Base-by-base conservation (phyloP, 2,888 invertebrate genomes). In the Eupithecia inturbata region DNA sequence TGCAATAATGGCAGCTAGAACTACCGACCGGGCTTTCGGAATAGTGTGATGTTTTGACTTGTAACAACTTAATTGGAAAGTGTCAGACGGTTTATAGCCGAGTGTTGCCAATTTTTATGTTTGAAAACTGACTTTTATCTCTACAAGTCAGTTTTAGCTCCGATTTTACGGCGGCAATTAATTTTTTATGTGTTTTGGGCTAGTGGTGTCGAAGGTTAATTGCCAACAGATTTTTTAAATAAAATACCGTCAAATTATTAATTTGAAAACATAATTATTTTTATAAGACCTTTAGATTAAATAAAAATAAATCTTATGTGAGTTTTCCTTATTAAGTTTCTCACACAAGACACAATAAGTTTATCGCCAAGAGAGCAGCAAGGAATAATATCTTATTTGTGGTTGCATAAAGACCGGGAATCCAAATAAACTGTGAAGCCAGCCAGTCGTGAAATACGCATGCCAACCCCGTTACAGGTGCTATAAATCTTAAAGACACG, bases 401-500 rank as follows among this genome's bases (percentile, higher is more conserved):
- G 71, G 45, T 62, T 41, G 39, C 60, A 41, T 60, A 72, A 3
- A 28, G 63, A 66, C 45, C 49, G 45, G 26, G 31, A 64, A 36
- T 60, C 63, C 12, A 68, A 76, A 72, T 71, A 72, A 73, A 71
- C 69, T 69, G 26, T 39, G n/a, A 41, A 33, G 36, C 1, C 16
- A 33, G 36, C 1, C 16, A 53, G 69, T 68, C 67, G 80, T 78
- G 77, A 85, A 79, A 81, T 80, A 82, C 80, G 73, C 71, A 69
- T 63, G 73, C 69, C 64, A 76, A 74, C 73, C 74, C 33, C 49
- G 75, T 19, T 78, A 82, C 83, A 81, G 81, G 75, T 77, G 68
- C 79, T 75, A 83, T 85, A 84, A 84, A 85, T 85, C 72, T 67
- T 57, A 64, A 63, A 68, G 73, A 64, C 36, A 64, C 77, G 76